Base-by-base conservation (phyloP, 2,888 invertebrate species). In the Dasysyrphus albostriatus region DNA sequence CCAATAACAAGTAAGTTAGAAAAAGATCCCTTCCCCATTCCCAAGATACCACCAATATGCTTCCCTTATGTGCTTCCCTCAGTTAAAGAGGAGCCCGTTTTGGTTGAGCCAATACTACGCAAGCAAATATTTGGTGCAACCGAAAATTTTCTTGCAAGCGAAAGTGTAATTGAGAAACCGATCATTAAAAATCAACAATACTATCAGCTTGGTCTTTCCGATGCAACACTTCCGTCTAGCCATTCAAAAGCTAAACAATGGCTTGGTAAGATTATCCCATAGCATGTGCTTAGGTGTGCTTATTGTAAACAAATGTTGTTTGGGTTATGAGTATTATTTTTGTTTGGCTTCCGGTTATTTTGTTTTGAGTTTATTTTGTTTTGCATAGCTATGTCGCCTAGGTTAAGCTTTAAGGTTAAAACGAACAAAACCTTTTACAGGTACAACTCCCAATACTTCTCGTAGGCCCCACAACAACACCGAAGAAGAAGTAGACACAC, bases 151-250 rank as follows among this genome's bases (percentile, higher is more conserved):
- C 80, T 88, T 65, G 88, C 74, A 59, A 88, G 84, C 88, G 89
- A 88, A 81, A 88, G 88, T 44, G 88, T 90, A 51, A 65, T 76
- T 69, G 89, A 90, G 88, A 90, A 91, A 76, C 89, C 91, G 76
- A 88, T 89, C 44, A 90, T 91, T 88, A 89, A 90, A 80, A 91
- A 90, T 79, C 89, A 90, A 87, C 47, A 89, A 47, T 92, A 90
- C 88, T 92, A 91, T 89, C 89, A 90, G 88, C 89, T 91, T 89
- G 92, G 92, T 90, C 91, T 90, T 88, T 90, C 91, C 90, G 91
- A 90, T 88, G 88, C 89, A 88, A 88, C 87, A 89, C 89, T 88
- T 84, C 73, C 84, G 79, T 83, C 87, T 61, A 80, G 80, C 34
- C 54, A 65, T 34, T 67, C 80, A 19, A 74, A 78, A 56, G 44